Evolutionary conservation across 2,888 invertebrate species (phyloP), one percentile per base, ranked within the genome.

Genomic region (Drosophila paramelanica): DNA sequence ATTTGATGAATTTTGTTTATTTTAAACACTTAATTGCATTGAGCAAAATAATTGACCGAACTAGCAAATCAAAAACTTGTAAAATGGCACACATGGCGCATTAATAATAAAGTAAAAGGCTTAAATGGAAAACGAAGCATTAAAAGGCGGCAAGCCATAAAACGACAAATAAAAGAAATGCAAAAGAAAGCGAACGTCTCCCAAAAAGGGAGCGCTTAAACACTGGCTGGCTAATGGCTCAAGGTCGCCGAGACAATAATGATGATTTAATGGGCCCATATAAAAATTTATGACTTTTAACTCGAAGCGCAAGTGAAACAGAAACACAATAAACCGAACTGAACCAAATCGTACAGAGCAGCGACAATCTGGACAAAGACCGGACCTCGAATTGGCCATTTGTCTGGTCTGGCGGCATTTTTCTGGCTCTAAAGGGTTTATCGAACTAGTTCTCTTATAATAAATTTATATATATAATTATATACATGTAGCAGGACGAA

Each of bases 231-330:
- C 81, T 81, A 86, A 85, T 77, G 82, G 70, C 81, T 89, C 91
- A 91, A 91, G 91, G 91, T 90, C 90, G 89, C 70, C 75, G 57
- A 70, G 80, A 87, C 83, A 87, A 92, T 91, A 90, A 91, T 91
- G 90, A 92, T 91, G 91, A 92, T 92, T 91, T 91, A 91, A 92
- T 92, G 88, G 85, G 77, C 80, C 81, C 90, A 90, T 92, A 92
- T 91, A 91, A 90, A 91, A 84, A 89, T 92, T 91, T 90, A 92
- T 92, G 90, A 71, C 83, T 82, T 80, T 85, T 72, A 90, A 88
- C 90, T 89, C 82, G 75, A 73, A 58, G 57, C 57, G 36, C 27
- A 46, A 51, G 20, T 27, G 38, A n/a, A 55, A 49, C 42, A 53
- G 41, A 53, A 57, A 51, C 13, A 45, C 31, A 70, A 41, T 36